These are phyloP conservation scores for Drosophila pseudotakahashii DNA, from an alignment of 2,888 invertebrate genomes.

Conservation along the genomic window DNA sequence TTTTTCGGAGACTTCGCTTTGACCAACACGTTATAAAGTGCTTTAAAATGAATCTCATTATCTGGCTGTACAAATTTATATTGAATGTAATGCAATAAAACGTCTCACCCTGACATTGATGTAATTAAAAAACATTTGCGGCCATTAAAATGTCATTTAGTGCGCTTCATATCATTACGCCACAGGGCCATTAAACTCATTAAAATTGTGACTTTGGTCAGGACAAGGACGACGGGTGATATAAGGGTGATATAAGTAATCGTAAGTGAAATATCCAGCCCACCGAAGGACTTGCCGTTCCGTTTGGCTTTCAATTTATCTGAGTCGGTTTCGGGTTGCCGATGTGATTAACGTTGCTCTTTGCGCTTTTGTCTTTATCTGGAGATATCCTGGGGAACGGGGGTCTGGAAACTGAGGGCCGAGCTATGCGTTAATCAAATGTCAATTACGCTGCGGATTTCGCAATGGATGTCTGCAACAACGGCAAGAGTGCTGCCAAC, in stretches of 20 bases:
- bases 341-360: conserved; percentile 58
- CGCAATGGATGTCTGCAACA: conserved; percentile 40
- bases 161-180: conserved; percentile 59
- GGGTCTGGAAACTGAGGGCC: conserved; percentile 8
- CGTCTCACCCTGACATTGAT: conserved; percentile 56
- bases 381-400: background rate
- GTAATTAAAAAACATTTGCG: conserved; percentile 73
- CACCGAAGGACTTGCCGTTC: conserved; percentile 25
- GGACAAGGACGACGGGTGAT: conserved; percentile 11
- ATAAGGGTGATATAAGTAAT: conserved; percentile 18
- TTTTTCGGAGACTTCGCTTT: background rate
- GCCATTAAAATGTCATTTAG: conserved; percentile 68
- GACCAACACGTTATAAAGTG: background rate
- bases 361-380: conserved; percentile 29
- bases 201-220: conserved; percentile 58
- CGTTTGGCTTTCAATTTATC: conserved; percentile 57
- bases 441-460: conserved; percentile 62
- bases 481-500: conserved; percentile 4
- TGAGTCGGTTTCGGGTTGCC: conserved; percentile 40
- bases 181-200: conserved; percentile 64
- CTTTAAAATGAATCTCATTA: conserved; percentile 29
- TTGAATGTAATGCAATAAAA: conserved; percentile 48
- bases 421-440: conserved; percentile 65
- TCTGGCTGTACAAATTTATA: conserved; percentile 24
- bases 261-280: conserved; percentile 25